Conservation (phyloP, 2,113 vertebrate species). For the Nerophis ophidion region DNA sequence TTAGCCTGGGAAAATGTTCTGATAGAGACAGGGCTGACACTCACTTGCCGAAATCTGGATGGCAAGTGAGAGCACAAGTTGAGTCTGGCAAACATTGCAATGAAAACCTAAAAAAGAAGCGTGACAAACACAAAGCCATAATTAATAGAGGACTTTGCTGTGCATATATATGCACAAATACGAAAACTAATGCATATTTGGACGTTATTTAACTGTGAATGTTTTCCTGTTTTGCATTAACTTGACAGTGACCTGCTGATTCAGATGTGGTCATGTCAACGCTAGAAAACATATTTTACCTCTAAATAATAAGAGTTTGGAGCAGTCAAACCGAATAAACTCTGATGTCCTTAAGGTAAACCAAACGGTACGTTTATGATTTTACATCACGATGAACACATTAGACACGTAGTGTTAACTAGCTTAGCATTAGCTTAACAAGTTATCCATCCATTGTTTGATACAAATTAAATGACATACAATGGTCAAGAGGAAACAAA, state of each 20-base stretch:
- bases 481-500: neutral
- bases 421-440: constrained; percentile 37
- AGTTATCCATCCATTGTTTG: neutral
- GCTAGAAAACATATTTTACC: neutral
- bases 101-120: constrained; percentile 20
- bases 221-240: too few relatives aligned
- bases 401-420: constrained; percentile 23
- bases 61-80: constrained; percentile 43
- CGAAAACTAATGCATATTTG: too few relatives aligned
- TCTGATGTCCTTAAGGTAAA: neutral
- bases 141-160: neutral
- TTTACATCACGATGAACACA: neutral
- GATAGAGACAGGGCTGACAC: constrained; percentile 32
- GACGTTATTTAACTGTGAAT: too few relatives aligned
- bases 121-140: constrained; percentile 18
- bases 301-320: neutral
- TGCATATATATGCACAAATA: too few relatives aligned
- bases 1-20: constrained; percentile 60
- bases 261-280: neutral
- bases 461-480: neutral
- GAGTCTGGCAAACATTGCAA: constrained; percentile 62
- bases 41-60: constrained; percentile 26
- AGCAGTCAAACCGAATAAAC: neutral
- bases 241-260: constrained; percentile 20
- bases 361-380: neutral